Evolutionary conservation across 2,113 vertebrate species (phyloP).

Genomic region (Suricata suricatta): DNA sequence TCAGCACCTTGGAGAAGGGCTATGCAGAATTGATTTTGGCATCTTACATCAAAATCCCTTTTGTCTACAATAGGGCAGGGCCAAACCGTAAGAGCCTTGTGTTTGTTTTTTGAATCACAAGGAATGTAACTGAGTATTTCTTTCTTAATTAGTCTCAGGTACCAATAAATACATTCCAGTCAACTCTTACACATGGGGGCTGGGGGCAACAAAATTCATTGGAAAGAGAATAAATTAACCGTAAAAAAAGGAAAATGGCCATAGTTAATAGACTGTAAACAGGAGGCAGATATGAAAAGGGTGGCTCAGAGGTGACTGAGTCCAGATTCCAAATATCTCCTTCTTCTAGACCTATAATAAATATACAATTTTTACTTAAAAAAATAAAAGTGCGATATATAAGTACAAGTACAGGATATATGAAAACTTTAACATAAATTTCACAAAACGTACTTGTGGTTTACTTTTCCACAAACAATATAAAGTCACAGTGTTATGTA

Average conservation of each 20-base stretch:
- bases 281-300: neutral
- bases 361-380: neutral
- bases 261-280: neutral
- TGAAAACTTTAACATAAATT: neutral
- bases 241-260: neutral
- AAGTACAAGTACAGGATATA: neutral
- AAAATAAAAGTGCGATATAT: neutral
- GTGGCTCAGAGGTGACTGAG: neutral
- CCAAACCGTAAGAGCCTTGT: neutral
- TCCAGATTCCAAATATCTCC: neutral
- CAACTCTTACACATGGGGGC: neutral
- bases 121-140: neutral
- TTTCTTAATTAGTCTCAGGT: neutral
- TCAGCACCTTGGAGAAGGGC: neutral
- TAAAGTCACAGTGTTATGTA: neutral
- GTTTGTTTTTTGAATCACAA: neutral
- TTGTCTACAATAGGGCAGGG: neutral
- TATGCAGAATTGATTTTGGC: neutral
- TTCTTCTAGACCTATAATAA: neutral
- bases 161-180: neutral
- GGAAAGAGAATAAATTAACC: neutral
- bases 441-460: neutral
- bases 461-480: neutral
- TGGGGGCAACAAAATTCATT: neutral
- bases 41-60: neutral